Percentiles rank a stretch among this genome's conserved stretches.
These are phyloP conservation scores for Fissipunctia ypsillon DNA, from an alignment of 2,888 invertebrate genomes.

Conservation along the genomic window DNA sequence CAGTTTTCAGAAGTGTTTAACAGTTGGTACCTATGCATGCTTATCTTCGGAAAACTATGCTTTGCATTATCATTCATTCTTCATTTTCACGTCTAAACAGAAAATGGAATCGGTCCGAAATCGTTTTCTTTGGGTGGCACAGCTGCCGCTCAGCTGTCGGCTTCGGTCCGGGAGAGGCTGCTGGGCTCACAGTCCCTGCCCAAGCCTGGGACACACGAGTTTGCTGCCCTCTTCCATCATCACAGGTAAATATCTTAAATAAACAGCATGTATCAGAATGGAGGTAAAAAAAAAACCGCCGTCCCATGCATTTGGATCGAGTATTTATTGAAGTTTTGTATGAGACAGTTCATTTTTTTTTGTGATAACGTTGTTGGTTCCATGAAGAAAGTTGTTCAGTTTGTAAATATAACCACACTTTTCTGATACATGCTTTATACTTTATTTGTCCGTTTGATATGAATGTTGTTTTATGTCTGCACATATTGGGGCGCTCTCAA, in stretches of 20 bases:
- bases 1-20: neutral
- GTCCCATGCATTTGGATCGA: no score
- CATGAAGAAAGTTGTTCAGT: no score
- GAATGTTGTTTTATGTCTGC: constrained; percentile 11
- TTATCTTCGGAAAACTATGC: constrained; percentile 4
- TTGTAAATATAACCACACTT: no score
- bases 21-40: neutral
- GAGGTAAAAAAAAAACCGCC: no score
- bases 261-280: no score
- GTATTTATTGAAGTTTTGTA: no score
- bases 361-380: no score
- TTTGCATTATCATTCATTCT: constrained; percentile 44
- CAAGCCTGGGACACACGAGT: constrained; percentile 94
- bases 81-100: constrained; percentile 77
- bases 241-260: constrained; percentile 90
- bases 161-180: constrained; percentile 95
- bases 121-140: constrained; percentile 96
- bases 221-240: constrained; percentile 91
- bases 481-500: neutral
- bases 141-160: constrained; percentile 96
- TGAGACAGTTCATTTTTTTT: no score
- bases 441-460: no score
- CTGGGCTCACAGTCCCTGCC: constrained; percentile 97
- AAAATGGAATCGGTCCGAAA: constrained; percentile 94
- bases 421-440: no score